A percentile compares a stretch with the other conserved stretches of the same genome.
Evolutionary conservation across 2,888 invertebrate genomes (phyloP).

Genomic region (Pharmacophagus antenor): DNA sequence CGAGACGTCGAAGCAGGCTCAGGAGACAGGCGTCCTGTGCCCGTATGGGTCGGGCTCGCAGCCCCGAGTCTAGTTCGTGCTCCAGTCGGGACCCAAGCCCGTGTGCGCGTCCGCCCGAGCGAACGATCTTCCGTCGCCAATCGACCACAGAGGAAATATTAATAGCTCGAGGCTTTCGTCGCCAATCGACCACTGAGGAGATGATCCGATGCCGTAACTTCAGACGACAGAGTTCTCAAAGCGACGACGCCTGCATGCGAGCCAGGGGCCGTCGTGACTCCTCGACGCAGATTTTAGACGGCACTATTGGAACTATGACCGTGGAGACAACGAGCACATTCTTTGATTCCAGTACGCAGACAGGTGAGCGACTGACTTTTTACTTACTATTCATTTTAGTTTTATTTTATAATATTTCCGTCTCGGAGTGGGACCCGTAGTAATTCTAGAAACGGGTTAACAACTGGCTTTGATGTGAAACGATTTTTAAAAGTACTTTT

Average conservation of each 20-base stretch:
- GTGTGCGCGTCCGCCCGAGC: slow-evolving; percentile 82
- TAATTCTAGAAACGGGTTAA: no score
- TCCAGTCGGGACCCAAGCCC: slow-evolving; percentile 92
- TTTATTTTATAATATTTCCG: neutral
- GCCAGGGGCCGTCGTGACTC: slow-evolving; percentile 90
- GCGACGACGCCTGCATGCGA: slow-evolving; percentile 87
- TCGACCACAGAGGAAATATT: slow-evolving; percentile 95
- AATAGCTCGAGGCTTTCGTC: slow-evolving; percentile 92
- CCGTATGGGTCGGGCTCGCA: slow-evolving; percentile 78
- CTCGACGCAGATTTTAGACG: slow-evolving; percentile 94
- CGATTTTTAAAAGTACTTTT: neutral
- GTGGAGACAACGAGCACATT: slow-evolving; percentile 95
- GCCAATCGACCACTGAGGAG: slow-evolving; percentile 95
- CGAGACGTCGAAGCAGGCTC: slow-evolving; percentile 84
- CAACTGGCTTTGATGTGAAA: neutral
- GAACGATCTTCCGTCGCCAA: slow-evolving; percentile 90
- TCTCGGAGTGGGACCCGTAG: no score
- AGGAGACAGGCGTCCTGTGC: slow-evolving; percentile 91
- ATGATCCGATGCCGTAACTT: slow-evolving; percentile 96
- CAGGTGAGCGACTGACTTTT: slow-evolving; percentile 83
- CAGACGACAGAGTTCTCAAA: slow-evolving; percentile 93
- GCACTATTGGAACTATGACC: slow-evolving; percentile 95
- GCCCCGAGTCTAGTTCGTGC: slow-evolving; percentile 88
- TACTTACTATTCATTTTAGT: neutral
- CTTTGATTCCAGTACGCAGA: slow-evolving; percentile 95